A percentile compares a stretch with the other conserved stretches of the same genome.
phyloP scores from a whole-genome alignment of 1,140 invertebrate species.

The Zaprionus ornatus region DNA sequence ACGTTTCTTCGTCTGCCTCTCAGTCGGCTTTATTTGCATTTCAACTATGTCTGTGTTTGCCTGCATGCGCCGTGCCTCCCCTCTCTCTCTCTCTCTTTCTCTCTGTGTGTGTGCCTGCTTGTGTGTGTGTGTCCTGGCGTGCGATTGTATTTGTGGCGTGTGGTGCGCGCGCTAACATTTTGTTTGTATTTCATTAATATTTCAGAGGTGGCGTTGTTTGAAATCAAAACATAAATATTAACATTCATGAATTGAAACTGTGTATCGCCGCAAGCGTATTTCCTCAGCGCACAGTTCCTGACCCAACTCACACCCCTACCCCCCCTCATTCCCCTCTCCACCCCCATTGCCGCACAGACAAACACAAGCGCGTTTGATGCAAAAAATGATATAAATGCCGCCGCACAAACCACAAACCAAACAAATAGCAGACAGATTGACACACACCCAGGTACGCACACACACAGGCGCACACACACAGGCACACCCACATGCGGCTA shows the following conservation, averaged over 20 bases:
- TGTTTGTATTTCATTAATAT: conserved; percentile 83
- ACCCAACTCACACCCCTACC: background rate
- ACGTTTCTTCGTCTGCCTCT: conserved; percentile 50
- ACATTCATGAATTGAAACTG: conserved; percentile 82
- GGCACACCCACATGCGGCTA: conserved; percentile 34
- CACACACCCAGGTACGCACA: conserved; percentile 13
- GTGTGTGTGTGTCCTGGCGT: conserved; percentile 11
- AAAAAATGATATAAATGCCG: conserved; percentile 78
- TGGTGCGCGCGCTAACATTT: conserved; percentile 75
- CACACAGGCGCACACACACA: background rate
- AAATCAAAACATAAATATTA: conserved; percentile 83
- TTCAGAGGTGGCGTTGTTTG: conserved; percentile 82
- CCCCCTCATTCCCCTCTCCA: background rate
- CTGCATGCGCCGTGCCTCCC: conserved; percentile 16
- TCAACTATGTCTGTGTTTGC: conserved; percentile 65
- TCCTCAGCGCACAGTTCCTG: conserved; percentile 41
- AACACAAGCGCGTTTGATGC: conserved; percentile 14
- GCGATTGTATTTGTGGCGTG: conserved; percentile 48
- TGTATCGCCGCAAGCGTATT: conserved; percentile 73
- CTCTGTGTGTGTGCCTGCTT: background rate
- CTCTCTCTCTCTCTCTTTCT: background rate
- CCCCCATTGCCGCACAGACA: background rate
- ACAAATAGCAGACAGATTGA: conserved; percentile 55
- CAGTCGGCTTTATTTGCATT: conserved; percentile 73
- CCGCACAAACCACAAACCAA: conserved; percentile 75